Evolutionary conservation across 2,888 invertebrate genomes (phyloP).

Genomic region (Leucophenga maculata): DNA sequence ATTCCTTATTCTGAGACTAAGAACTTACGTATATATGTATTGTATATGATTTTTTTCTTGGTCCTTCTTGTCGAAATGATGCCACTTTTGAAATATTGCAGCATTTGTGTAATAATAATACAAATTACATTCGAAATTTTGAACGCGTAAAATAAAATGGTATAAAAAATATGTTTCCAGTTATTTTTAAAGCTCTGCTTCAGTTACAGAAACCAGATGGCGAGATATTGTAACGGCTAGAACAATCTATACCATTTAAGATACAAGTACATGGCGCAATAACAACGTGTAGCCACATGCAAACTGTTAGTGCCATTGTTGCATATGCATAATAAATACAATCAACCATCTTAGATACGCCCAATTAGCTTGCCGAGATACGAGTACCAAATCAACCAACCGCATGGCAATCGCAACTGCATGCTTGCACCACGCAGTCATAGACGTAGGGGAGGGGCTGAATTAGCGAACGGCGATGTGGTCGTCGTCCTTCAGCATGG

Average conservation of each 20-base stretch:
- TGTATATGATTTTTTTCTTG: no score
- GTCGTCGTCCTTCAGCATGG: background rate
- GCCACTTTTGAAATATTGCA: conserved; percentile 15
- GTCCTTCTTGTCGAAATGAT: background rate
- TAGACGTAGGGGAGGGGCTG: no score
- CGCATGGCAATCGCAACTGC: background rate
- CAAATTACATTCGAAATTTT: background rate
- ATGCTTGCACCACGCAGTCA: no score
- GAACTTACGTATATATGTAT: no score
- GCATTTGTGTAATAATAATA: background rate
- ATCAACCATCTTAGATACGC: conserved; percentile 29
- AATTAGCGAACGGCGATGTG: background rate
- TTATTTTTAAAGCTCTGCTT: background rate
- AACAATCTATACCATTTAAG: no score
- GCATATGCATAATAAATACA: background rate
- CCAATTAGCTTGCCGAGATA: conserved; percentile 21
- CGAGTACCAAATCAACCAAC: conserved; percentile 12
- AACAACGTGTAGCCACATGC: background rate
- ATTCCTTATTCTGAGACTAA: no score
- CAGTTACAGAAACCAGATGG: no score
- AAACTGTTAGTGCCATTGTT: background rate
- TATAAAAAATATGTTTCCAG: background rate
- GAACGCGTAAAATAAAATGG: background rate
- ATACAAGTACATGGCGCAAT: background rate
- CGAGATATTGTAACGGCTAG: no score